phyloP scores from a whole-genome alignment of 2,888 invertebrate genomes.

The Ochropleura leucogaster region DNA sequence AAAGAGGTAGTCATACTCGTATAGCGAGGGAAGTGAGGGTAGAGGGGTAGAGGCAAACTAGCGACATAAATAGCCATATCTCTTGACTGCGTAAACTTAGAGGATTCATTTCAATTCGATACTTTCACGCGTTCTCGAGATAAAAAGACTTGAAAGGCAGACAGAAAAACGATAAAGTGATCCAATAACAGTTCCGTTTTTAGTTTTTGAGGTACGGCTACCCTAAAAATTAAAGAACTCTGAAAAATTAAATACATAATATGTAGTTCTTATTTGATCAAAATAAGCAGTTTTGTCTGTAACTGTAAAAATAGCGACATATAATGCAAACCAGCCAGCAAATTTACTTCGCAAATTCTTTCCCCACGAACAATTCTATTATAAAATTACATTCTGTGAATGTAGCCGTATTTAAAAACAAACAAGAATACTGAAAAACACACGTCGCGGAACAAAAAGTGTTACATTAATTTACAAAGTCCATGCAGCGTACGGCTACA shows the following conservation, averaged over 20 bases:
- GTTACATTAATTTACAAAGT: constrained; percentile 10
- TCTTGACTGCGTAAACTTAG: too few species aligned
- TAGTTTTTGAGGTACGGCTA: too few species aligned
- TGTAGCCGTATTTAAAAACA: not conserved
- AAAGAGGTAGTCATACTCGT: too few species aligned
- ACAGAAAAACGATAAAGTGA: too few species aligned
- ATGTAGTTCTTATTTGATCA: not conserved
- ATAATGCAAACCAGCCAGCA: not conserved
- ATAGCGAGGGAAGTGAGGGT: too few species aligned
- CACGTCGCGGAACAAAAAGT: constrained; percentile 9
- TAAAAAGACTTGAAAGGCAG: too few species aligned
- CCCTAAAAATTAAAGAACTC: not conserved
- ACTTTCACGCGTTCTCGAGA: too few species aligned
- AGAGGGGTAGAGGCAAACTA: too few species aligned
- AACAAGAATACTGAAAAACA: not conserved
- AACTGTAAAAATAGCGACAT: too few species aligned
- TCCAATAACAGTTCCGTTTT: too few species aligned
- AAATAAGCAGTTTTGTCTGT: not conserved
- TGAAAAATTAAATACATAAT: not conserved
- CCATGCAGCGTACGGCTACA: constrained; percentile 30
- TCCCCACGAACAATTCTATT: not conserved
- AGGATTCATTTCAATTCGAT: too few species aligned
- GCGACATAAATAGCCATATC: too few species aligned
- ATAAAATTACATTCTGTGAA: constrained; percentile 1
- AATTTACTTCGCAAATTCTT: not conserved